These are phyloP conservation scores for Sciurus niger DNA, from an alignment of 2,113 vertebrate species.

Conservation along the genomic window DNA sequence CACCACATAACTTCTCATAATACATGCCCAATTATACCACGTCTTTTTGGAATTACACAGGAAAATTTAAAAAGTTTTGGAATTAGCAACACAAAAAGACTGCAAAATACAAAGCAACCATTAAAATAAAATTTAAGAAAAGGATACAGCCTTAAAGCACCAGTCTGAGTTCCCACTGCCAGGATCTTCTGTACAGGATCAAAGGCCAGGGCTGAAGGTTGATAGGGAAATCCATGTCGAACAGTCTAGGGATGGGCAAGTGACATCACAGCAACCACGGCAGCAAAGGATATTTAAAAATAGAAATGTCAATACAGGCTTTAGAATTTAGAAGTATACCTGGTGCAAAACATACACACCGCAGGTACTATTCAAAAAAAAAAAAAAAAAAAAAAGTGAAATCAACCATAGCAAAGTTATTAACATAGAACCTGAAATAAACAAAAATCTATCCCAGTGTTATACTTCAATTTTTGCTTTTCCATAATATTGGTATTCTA, in stretches of 20 bases:
- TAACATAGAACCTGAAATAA: not conserved
- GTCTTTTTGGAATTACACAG: slow-evolving; percentile 49
- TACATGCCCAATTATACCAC: slow-evolving; percentile 60
- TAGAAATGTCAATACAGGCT: slow-evolving; percentile 65
- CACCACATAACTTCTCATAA: not conserved
- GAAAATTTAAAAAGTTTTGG: not conserved
- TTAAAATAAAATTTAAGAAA: slow-evolving; percentile 80
- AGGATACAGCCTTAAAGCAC: slow-evolving; percentile 99
- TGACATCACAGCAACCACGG: slow-evolving; percentile 78
- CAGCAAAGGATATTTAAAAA: slow-evolving; percentile 81
- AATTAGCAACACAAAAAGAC: not conserved
- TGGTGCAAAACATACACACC: slow-evolving; percentile 41
- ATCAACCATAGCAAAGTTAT: not conserved
- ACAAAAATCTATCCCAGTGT: not conserved
- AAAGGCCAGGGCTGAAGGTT: slow-evolving; percentile 98
- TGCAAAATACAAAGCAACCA: not conserved
- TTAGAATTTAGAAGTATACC: slow-evolving; percentile 68
- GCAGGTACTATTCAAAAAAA: not conserved
- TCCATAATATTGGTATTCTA: not conserved
- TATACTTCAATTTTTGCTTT: slow-evolving; percentile 29
- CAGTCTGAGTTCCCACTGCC: slow-evolving; percentile 96
- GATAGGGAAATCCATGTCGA: slow-evolving; percentile 99
- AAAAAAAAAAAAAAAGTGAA: not conserved
- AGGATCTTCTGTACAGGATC: slow-evolving; percentile 99
- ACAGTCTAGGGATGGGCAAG: slow-evolving; percentile 92